These are phyloP conservation scores for Pavo muticus DNA, from an alignment of 2,113 vertebrate species.

Conservation along the genomic window DNA sequence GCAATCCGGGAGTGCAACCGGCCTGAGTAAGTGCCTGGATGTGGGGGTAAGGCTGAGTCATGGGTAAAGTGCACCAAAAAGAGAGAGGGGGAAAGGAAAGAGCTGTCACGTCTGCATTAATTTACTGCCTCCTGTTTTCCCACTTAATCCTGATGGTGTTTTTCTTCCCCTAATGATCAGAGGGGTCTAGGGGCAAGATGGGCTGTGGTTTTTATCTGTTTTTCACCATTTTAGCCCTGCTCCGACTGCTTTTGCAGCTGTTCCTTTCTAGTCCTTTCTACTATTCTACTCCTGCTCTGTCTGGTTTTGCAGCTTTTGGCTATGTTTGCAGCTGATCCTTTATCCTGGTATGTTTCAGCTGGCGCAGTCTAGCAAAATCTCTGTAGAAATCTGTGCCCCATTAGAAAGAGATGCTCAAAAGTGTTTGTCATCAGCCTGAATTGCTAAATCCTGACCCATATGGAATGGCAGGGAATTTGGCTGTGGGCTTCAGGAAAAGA, in stretches of 20 bases:
- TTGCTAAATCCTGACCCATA: not conserved
- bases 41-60: not conserved
- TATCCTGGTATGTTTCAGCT: not conserved
- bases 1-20: conserved; percentile 93
- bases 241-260: not conserved
- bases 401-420: conserved; percentile 38
- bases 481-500: not conserved
- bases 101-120: not conserved
- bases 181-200: not conserved
- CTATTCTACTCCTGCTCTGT: not conserved
- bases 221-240: not conserved
- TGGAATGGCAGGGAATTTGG: conserved; percentile 18
- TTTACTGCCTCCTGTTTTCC: not conserved
- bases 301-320: conserved; percentile 37
- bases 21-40: conserved; percentile 86
- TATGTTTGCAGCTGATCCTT: conserved; percentile 3
- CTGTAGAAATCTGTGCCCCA: conserved; percentile 48
- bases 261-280: not conserved
- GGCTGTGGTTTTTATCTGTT: not conserved
- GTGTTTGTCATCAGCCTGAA: conserved; percentile 15
- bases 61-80: not conserved
- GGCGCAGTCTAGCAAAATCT: conserved; percentile 4
- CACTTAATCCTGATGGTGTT: not conserved
- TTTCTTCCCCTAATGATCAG: not conserved
- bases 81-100: not conserved